phyloP scores from a whole-genome alignment of 2,888 invertebrate genomes.

The Netelia fuscicornis region DNA sequence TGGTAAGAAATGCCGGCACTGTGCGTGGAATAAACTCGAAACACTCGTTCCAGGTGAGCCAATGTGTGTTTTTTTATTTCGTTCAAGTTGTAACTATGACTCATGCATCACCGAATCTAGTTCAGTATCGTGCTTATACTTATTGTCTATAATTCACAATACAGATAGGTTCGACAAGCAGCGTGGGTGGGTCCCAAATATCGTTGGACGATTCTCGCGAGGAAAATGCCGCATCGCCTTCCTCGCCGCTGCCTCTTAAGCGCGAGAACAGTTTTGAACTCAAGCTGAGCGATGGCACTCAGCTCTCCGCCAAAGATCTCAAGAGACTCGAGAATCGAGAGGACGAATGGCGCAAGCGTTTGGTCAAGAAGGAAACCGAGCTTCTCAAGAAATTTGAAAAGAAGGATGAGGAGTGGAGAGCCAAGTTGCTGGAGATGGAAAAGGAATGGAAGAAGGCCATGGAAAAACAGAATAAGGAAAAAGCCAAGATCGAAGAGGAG shows the following conservation, averaged over 20 bases:
- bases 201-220: constrained; percentile 82
- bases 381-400: constrained; percentile 85
- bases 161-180: constrained; percentile 83
- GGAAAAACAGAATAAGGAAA: constrained; percentile 87
- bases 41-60: constrained; percentile 81
- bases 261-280: constrained; percentile 84
- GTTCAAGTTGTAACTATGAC: not conserved
- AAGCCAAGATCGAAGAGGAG: constrained; percentile 86
- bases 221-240: constrained; percentile 77
- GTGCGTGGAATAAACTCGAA: constrained; percentile 80
- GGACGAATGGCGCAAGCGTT: constrained; percentile 82
- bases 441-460: constrained; percentile 89
- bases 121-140: not conserved
- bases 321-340: constrained; percentile 81
- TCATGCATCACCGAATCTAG: not conserved
- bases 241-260: constrained; percentile 74
- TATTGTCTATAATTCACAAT: constrained; percentile 7
- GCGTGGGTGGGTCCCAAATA: constrained; percentile 83
- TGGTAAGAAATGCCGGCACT: constrained; percentile 81
- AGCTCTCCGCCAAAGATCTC: constrained; percentile 80
- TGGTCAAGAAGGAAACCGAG: constrained; percentile 87
- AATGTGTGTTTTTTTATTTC: not conserved
- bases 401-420: constrained; percentile 83
- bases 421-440: constrained; percentile 87
- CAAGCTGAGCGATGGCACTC: constrained; percentile 82